Evolutionary conservation across 2,797 vertebrate species (phyloP).

Genomic region (Chloroceryle inda): DNA sequence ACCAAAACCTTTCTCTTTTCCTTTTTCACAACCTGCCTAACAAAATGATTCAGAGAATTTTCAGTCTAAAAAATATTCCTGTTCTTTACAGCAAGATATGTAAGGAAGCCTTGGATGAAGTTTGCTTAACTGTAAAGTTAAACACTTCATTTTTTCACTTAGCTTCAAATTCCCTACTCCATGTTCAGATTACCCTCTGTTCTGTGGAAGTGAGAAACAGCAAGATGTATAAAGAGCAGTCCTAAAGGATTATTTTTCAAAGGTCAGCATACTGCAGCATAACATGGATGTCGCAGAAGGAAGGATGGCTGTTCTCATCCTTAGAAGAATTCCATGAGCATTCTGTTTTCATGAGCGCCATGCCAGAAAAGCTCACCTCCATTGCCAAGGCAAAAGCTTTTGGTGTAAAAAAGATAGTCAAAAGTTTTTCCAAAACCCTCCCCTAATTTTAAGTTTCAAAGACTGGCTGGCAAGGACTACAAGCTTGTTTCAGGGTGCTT

Average conservation of each 20-base stretch:
- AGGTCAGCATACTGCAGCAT: not conserved
- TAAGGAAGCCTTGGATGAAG: not conserved
- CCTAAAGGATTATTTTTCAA: not conserved
- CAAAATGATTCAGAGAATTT: conserved; percentile 1
- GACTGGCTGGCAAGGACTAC: not conserved
- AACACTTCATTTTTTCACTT: not conserved
- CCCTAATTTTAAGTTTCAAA: not conserved
- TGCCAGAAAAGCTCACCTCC: not conserved
- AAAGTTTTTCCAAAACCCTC: not conserved
- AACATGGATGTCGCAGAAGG: not conserved
- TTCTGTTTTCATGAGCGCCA: not conserved
- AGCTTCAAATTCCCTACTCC: not conserved
- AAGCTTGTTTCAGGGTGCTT: not conserved
- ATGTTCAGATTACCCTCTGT: not conserved
- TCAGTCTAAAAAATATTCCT: conserved; percentile 7
- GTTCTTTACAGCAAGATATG: not conserved
- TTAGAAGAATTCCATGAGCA: not conserved
- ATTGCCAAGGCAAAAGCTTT: not conserved
- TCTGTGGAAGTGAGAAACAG: not conserved
- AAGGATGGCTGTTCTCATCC: not conserved
- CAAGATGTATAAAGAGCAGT: not conserved
- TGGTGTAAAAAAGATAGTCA: not conserved
- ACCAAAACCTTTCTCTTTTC: not conserved
- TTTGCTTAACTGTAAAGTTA: not conserved
- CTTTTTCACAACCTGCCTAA: conserved; percentile 25